Base-by-base conservation (phyloP, 2,888 invertebrate genomes). In the Callimorpha dominula region DNA sequence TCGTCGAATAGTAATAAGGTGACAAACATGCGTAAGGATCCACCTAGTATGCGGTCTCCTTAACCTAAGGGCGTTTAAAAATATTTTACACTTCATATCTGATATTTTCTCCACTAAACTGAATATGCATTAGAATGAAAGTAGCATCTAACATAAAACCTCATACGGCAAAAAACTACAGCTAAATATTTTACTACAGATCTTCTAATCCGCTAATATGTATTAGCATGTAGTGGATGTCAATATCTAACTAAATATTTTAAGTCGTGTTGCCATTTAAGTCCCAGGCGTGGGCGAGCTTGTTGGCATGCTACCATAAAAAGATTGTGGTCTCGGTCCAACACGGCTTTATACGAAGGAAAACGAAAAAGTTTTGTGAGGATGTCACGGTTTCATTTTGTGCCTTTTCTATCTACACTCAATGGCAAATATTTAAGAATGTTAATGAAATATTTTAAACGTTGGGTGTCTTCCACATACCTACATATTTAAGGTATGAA, bases 231-330 rank as follows among this genome's bases (percentile, higher is more conserved):
- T 40, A 65, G 66, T 52, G 65, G 65, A 69, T 54, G 52, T 62
- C 60, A 60, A 50, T 66, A 54, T 70, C 60, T 54, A 54, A 31
- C 42, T 20, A 52, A 69, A 70, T 66, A 66, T 40, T 69, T 65
- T 6, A 46, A 54, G 54, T 49, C n/a, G 66, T 62, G 43, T 74
- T 70, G 78, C 78, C 78, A 77, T 83, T 67, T 77, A 78, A 73
- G 46, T 78, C 70, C 31, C 5, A 49, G 57, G 17, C 52, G 83
- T 83, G 67, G 83, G 83, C 69, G 83, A 49, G n/a, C 75, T 15
- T 64, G 80, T 75, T 73, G 20, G 17, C n/a, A 43, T 52, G 17
- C n/a, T 67, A 65, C 72, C 68, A 74, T 78, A 74, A 78, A 76
- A 73, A 76, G 65, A 71, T 65, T 72, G 57, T 57, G n/a, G 46